Evolutionary conservation across 2,797 vertebrate genomes (phyloP), one percentile per base, ranked within the genome.

Genomic region (Telmatherina bonti): DNA sequence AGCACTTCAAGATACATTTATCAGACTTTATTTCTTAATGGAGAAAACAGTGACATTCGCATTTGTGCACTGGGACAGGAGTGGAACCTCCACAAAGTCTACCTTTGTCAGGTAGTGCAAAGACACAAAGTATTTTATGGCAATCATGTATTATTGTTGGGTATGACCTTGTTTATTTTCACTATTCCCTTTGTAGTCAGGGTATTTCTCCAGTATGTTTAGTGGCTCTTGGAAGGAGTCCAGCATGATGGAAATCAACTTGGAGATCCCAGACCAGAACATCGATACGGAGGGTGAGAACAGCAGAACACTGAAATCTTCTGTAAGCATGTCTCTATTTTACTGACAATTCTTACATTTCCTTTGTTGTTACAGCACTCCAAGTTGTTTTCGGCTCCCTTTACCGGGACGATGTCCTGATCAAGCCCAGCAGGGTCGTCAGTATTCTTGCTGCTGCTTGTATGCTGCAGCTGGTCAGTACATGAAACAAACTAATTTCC

Each of bases 121-220:
- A 53, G 16, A 61, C 4, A 30, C 16, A 10, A 12, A 61, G 60
- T 26, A 59, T n/a, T 27, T 13, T 4, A 27, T 27, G 11, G 9
- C 3, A 29, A 11, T 26, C 5, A 59, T 7, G 4, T 27, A 8
- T 0, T 7, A 6, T 58, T 0, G 1, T 27, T 43, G 3, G 5
- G 7, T 38, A 0, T 57, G 3, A 31, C 7, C 57, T 58, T 22
- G 24, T 47, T 8, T 3, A 16, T 22, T 5, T 36, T 76, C 7
- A 1, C 26, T 29, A 35, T 18, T 16, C 15, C 58, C 65, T 41
- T 9, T 89, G 0, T 74, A 99, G 98, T 99, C 97, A 2, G 97
- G 97, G 20, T 99, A 99, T 93, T 99, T 99, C 89, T 98, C 97
- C 86, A 98, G 97, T 87, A 99, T 99, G 98, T 99, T 99, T 93